Evolutionary conservation across 2,888 invertebrate genomes (phyloP), one percentile per base, ranked within the genome.

Genomic region (Eilema depressum): DNA sequence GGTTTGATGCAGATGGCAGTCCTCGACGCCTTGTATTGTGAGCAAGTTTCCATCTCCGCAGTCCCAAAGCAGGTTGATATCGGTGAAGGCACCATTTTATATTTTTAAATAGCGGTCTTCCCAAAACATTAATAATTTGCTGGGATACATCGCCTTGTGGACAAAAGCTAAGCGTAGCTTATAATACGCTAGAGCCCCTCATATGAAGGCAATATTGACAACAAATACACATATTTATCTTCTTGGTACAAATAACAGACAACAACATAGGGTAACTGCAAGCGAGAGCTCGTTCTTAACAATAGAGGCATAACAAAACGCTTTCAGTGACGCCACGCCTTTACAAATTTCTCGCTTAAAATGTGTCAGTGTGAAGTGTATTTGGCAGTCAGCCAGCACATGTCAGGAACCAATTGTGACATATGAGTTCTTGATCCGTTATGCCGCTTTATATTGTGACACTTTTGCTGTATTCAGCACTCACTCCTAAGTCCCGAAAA

Each of bases 301-400:
- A n/a, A 53, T n/a, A 53, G 53, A 53, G n/a, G 20, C 53, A 62
- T 14, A 11, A 14, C 28, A 25, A 60, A 20, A 30, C 61, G 61
- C 30, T 61, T 11, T 8, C 7, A 20, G 11, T 26, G 11, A 26
- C 28, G 28, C 53, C 25, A n/a, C 30, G 26, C 64, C 12, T 56
- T 30, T 53, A n/a, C 23, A 14, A 53, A 56, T n/a, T 2, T 26
- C 28, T n/a, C 8, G 26, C 64, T 56, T 53, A 65, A 65, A 53
- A 30, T 56, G 47, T 53, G 53, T 53, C 28, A 56, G 56, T 65
- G 23, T 65, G 30, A 64, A 53, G 30, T 23, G 28, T 23, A 17
- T 12, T 57, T 66, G 66, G 66, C 66, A 57, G 37, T 33, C 25
- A 57, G 66, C 66, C 66, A 66, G 37, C 17, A 57, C 30, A 37